Evolutionary conservation across 2,113 vertebrate genomes (phyloP), one percentile per base, ranked within the genome.

Genomic region (Rhinoptilus africanus): DNA sequence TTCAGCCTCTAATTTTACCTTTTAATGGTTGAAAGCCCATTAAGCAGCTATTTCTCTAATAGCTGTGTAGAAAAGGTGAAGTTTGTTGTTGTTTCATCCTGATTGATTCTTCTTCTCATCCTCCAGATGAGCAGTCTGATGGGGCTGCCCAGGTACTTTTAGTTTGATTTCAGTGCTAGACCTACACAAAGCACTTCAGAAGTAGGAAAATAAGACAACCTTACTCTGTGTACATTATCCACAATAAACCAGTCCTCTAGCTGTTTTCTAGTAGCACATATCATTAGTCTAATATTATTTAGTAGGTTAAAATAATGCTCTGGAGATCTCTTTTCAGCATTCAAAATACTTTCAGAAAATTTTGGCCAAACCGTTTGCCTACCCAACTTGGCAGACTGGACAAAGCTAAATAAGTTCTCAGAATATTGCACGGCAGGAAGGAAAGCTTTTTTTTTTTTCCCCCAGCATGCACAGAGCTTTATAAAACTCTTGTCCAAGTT

Each of bases 31-130:
- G 84, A 89, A 81, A 86, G 18, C 53, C 77, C 73, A 79, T 85
- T 78, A 95, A 91, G 66, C 87, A 85, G 69, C 50, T 82, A 53
- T 82, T 97, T 96, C 71, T 64, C 62, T 88, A 95, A 85, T 62
- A 89, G 76, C 45, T 91, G 21, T 81, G 81, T 28, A 82, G 74
- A 35, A 78, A 91, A 95, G 39, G 43, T 75, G 53, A 60, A 50
- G 35, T 19, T 56, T 78, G 68, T 89, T 89, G 24, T 82, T 82
- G 45, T 87, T 87, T 57, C 32, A 32, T 64, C 66, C 75, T 47
- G 39, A 60, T 18, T 77, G 59, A 17, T 63, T 91, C 66, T 79
- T 51, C 48, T 64, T 9, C 24, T 68, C 57, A 35, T 73, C 66
- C 35, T 88, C 32, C 2, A 12, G 14, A 79, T 93, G n/a, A 88